Percentiles rank a stretch among this genome's conserved stretches.
Evolutionary conservation across 2,888 invertebrate genomes (phyloP).

Genomic region (Sympetrum striolatum): DNA sequence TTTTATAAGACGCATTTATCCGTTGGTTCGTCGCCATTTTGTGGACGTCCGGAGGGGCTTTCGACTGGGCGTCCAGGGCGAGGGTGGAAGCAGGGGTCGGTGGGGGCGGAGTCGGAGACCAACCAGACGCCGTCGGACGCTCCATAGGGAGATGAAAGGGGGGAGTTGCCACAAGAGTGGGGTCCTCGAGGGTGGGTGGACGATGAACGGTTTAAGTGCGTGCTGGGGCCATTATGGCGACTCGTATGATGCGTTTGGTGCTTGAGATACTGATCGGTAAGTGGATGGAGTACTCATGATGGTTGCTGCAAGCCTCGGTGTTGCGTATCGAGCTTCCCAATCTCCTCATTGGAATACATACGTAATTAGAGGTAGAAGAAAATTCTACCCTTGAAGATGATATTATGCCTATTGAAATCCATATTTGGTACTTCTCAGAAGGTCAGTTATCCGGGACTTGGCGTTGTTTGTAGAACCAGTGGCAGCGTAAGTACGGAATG

Average conservation of each 20-base stretch:
- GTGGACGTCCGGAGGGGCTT: conserved; percentile 13
- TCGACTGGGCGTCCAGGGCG: not conserved
- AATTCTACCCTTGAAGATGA: too few species aligned
- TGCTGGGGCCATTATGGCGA: not conserved
- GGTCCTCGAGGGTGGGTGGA: not conserved
- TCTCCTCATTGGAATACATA: too few species aligned
- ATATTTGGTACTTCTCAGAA: too few species aligned
- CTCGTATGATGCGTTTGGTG: not conserved
- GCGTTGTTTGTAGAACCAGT: too few species aligned
- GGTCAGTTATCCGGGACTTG: too few species aligned
- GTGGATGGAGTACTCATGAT: not conserved
- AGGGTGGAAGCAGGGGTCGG: not conserved
- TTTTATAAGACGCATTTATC: conserved; percentile 1
- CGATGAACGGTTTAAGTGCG: not conserved
- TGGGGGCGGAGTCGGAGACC: not conserved
- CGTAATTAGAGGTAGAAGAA: too few species aligned
- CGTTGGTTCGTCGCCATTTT: conserved; percentile 17
- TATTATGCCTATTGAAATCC: too few species aligned
- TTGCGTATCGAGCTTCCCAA: too few species aligned
- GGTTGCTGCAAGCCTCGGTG: too few species aligned
- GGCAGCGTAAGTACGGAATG: too few species aligned
- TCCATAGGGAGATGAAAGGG: not conserved
- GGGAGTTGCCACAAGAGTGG: not conserved
- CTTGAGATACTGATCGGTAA: not conserved
- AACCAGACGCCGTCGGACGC: conserved; percentile 22